A percentile compares a stretch with the other conserved stretches of the same genome.
Conservation (phyloP, 2,888 invertebrate genomes). For the Cerceris rybyensis region DNA sequence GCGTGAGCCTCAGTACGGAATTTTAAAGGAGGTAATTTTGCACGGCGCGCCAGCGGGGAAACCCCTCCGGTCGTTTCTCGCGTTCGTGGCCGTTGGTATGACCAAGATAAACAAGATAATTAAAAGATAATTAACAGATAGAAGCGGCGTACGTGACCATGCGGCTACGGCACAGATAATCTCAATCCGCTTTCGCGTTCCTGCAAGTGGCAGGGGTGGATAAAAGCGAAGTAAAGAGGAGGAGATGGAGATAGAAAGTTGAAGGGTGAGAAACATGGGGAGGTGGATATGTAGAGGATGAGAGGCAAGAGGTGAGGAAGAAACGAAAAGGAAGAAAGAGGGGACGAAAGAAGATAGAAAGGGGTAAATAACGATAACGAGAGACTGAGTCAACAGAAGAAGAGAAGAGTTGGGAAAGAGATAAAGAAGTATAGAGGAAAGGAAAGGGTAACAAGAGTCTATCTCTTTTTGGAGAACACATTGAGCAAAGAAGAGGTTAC, state of each 20-base stretch:
- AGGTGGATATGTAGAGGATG: neutral
- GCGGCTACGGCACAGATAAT: conserved; percentile 49
- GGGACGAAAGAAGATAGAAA: conserved; percentile 2
- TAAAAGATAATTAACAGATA: conserved; percentile 79
- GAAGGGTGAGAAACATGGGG: conserved; percentile 27
- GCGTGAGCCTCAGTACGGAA: conserved; percentile 34
- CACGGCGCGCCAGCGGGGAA: neutral
- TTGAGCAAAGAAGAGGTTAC: too few species aligned
- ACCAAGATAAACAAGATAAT: conserved; percentile 79
- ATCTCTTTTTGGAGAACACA: too few species aligned
- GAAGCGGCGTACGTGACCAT: conserved; percentile 68
- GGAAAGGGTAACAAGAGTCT: too few species aligned
- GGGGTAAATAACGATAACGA: neutral
- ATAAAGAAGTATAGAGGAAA: too few species aligned
- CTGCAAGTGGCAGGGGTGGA: conserved; percentile 19
- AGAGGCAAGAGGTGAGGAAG: conserved; percentile 25
- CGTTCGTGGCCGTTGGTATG: conserved; percentile 13
- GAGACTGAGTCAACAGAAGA: neutral
- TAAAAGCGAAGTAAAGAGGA: conserved; percentile 25
- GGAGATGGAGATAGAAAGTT: conserved; percentile 22
- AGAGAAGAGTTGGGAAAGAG: too few species aligned
- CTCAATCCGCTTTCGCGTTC: conserved; percentile 49
- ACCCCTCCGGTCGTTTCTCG: neutral
- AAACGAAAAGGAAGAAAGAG: conserved; percentile 22
- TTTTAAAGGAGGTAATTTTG: conserved; percentile 39